Evolutionary conservation across 2,113 vertebrate species (phyloP), one percentile per base, ranked within the genome.

Genomic region (Chunga burmeisteri): DNA sequence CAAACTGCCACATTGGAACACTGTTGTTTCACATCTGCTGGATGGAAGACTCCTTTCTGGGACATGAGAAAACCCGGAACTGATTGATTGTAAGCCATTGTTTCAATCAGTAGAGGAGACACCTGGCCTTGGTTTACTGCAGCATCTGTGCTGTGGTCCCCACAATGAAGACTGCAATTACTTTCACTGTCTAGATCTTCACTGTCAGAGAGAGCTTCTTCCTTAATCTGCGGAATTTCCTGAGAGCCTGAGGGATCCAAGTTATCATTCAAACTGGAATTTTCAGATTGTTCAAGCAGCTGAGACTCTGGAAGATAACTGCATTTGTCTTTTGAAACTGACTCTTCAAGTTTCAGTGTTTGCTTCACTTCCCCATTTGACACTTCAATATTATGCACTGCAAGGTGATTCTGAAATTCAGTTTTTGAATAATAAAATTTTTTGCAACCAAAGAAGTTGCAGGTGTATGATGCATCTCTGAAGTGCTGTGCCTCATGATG

Each of bases 401-500:
- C 98, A n/a, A 99, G 98, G 96, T 99, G 99, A 75, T 98, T 98
- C 44, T 98, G 96, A 88, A 99, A 99, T 47, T 99, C 99, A 77
- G 98, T 99, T 98, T 99, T 99, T 73, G 99, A 99, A 84, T 99
- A 99, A 95, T 99, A 99, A 91, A 99, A 99, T 71, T 99, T 99
- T 93, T 98, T 99, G 97, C 99, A 99, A 30, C 98, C 98, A 17
- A 97, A 96, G 52, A 98, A 98, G 16, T 97, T 98, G 94, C 99
- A 99, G 14, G 98, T 99, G 55, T 99, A 99, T 0, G 99, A 99
- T 0, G 99, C 99, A 66, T 99, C 99, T 83, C 99, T 98, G 97
- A 99, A 99, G 95, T 99, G 99, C 97, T 99, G 99, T 23, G 99
- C 99, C 97, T 99, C 99, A 0, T 99, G 99, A 88, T 99, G 99